These are phyloP conservation scores for Phalacrocorax brasilianus DNA, from an alignment of 2,113 vertebrate species.

Conservation along the genomic window DNA sequence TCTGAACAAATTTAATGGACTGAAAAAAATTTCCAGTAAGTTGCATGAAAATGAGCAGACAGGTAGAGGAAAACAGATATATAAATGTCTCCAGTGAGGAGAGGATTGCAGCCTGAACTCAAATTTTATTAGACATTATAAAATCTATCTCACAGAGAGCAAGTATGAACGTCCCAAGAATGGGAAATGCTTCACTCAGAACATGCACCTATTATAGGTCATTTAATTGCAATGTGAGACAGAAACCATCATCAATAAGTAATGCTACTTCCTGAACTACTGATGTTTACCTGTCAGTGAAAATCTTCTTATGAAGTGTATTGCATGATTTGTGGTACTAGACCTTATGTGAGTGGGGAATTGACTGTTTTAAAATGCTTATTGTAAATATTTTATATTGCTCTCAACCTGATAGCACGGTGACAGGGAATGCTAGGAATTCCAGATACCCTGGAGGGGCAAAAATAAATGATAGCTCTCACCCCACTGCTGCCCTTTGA, in stretches of 20 bases:
- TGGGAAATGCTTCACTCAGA: neutral
- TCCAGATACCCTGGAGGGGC: neutral
- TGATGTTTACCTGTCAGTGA: neutral
- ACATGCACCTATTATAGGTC: neutral
- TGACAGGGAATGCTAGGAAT: neutral
- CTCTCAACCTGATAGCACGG: neutral
- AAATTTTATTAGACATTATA: neutral
- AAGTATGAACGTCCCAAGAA: neutral
- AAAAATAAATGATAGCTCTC: slow-evolving; percentile 2
- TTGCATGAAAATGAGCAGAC: neutral
- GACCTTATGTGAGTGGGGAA: neutral
- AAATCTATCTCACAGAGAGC: neutral
- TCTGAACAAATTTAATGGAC: neutral
- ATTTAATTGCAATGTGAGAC: neutral
- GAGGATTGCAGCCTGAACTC: neutral
- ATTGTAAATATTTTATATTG: slow-evolving; percentile 22
- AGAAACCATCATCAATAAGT: slow-evolving; percentile 1
- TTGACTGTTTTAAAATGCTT: neutral
- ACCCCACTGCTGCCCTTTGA: neutral
- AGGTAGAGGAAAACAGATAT: neutral
- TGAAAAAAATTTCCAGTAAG: neutral
- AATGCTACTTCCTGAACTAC: neutral
- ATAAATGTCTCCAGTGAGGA: neutral
- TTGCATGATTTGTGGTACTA: neutral
- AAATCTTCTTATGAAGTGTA: neutral